Percentiles rank a stretch among this genome's conserved stretches.
These are phyloP conservation scores for Bucorvus abyssinicus DNA, from an alignment of 2,797 vertebrate genomes.

Conservation along the genomic window DNA sequence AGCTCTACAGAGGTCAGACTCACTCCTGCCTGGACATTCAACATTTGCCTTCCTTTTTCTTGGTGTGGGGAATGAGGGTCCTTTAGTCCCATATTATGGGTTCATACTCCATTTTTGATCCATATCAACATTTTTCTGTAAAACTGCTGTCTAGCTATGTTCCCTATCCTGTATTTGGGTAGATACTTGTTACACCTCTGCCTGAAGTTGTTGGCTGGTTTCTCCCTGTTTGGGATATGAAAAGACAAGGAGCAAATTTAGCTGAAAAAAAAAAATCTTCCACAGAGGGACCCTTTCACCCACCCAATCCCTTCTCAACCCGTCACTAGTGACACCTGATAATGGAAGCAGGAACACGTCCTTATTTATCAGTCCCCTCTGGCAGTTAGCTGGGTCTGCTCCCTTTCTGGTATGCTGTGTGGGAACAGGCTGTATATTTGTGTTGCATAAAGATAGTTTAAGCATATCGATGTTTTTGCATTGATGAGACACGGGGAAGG, in stretches of 20 bases:
- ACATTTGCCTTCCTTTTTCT: background rate
- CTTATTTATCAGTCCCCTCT: slow-evolving; percentile 43
- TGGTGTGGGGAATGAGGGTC: rapidly evolving
- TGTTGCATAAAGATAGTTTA: slow-evolving; percentile 6
- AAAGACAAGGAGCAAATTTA: background rate
- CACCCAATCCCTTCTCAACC: background rate
- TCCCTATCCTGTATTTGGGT: background rate
- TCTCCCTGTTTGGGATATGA: background rate
- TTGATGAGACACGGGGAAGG: background rate
- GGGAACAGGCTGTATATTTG: slow-evolving; percentile 26
- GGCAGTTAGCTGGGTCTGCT: slow-evolving; percentile 21
- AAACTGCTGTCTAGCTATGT: background rate
- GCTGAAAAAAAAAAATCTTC: background rate
- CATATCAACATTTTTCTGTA: background rate
- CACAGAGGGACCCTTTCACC: background rate
- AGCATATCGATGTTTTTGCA: background rate
- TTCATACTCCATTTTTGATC: background rate
- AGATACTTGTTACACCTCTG: background rate
- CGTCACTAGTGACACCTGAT: background rate
- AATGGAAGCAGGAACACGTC: background rate
- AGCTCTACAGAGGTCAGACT: background rate
- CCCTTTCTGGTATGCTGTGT: background rate
- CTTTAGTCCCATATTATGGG: background rate
- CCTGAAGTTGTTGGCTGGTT: background rate
- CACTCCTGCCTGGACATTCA: background rate